Evolutionary conservation across 2,797 vertebrate genomes (phyloP).

Genomic region (Tragelaphus oryx): DNA sequence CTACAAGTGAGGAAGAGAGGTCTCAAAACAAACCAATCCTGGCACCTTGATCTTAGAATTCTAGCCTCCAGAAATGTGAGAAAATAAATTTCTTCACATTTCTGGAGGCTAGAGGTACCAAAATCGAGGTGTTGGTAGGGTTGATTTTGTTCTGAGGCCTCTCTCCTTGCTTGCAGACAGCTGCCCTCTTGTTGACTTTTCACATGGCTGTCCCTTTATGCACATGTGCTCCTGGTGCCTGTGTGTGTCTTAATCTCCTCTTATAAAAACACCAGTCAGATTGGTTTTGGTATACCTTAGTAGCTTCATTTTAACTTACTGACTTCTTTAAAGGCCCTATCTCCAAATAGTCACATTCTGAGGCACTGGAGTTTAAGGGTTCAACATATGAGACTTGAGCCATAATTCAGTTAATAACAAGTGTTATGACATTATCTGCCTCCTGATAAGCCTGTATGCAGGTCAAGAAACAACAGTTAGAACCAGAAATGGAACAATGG

Average conservation of each 20-base stretch:
- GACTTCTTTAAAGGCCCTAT: not conserved
- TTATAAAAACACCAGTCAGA: not conserved
- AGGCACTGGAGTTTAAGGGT: not conserved
- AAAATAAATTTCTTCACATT: not conserved
- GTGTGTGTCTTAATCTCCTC: not conserved
- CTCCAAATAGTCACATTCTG: not conserved
- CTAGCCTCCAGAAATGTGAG: not conserved
- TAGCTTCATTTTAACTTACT: not conserved
- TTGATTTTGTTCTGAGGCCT: slow-evolving; percentile 5
- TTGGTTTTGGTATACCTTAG: not conserved
- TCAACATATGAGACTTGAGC: not conserved
- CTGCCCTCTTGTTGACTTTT: not conserved
- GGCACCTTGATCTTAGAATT: not conserved
- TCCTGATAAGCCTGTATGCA: not conserved
- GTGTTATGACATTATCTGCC: not conserved
- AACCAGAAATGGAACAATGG: not conserved
- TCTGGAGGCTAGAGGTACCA: not conserved
- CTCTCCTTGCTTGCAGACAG: not conserved
- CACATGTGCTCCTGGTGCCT: not conserved
- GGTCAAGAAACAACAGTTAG: not conserved
- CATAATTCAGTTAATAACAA: not conserved
- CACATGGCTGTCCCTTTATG: not conserved
- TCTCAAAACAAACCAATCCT: not conserved
- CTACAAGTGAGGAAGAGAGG: not conserved
- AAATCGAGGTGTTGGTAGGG: not conserved